These are phyloP conservation scores for Cinclus mexicanus DNA, from an alignment of 2,113 vertebrate species.

Conservation along the genomic window DNA sequence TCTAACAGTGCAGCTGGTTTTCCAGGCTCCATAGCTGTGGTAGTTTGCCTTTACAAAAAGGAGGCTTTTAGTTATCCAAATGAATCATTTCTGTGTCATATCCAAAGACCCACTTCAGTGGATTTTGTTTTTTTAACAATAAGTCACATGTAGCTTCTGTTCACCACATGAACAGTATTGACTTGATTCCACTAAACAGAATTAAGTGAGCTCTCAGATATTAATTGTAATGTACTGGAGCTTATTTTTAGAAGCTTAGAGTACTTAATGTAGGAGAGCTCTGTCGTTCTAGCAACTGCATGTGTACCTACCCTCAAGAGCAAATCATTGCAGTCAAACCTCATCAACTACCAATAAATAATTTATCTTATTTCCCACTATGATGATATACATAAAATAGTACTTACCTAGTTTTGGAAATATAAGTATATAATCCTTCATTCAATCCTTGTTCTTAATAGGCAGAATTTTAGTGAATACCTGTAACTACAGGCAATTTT, in stretches of 20 bases:
- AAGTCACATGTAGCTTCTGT: not conserved
- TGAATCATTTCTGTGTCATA: not conserved
- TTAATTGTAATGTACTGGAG: constrained; percentile 10
- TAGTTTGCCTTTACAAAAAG: not conserved
- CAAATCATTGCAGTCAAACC: not conserved
- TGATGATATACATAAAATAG: not conserved
- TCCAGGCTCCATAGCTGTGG: not conserved
- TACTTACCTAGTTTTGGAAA: not conserved
- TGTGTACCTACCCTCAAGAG: not conserved
- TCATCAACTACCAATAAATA: not conserved
- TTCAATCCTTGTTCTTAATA: not conserved
- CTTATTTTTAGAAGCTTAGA: constrained; percentile 26
- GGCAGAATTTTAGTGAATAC: not conserved
- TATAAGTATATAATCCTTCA: not conserved
- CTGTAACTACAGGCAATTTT: not conserved
- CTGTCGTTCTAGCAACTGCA: constrained; percentile 28
- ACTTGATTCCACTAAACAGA: not conserved
- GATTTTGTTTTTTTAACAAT: not conserved
- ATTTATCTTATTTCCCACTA: not conserved
- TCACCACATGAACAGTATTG: not conserved
- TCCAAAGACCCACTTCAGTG: not conserved
- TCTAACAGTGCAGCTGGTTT: not conserved
- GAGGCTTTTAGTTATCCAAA: not conserved
- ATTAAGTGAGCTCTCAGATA: not conserved
- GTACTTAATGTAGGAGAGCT: not conserved